phyloP scores from a whole-genome alignment of 2,113 vertebrate species.

The Xenopus laevis region DNA sequence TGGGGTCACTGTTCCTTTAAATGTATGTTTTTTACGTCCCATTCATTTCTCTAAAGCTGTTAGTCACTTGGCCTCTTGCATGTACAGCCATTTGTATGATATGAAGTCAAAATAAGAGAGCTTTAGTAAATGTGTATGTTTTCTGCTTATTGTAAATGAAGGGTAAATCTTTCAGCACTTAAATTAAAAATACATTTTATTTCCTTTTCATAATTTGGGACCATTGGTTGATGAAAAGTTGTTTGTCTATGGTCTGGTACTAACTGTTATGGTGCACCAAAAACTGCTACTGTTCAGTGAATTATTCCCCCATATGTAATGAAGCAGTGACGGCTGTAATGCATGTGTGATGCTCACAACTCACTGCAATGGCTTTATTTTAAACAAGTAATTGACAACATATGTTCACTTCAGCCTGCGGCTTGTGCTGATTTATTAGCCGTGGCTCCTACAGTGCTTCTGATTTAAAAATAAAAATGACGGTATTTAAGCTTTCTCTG shows the following conservation, averaged over 20 bases:
- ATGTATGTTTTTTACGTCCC: no score
- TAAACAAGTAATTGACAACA: conserved; percentile 16
- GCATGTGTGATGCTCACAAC: conserved; percentile 11
- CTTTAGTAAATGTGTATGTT: no score
- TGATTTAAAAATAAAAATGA: conserved; percentile 15
- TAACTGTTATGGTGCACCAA: neutral
- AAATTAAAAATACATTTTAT: no score
- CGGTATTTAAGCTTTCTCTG: conserved; percentile 14
- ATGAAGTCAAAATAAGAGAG: no score
- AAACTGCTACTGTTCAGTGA: conserved; percentile 8
- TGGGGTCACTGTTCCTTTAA: no score
- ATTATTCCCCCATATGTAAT: neutral
- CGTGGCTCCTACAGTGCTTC: conserved; percentile 17
- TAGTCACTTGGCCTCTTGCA: no score
- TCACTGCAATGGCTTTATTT: conserved; percentile 11
- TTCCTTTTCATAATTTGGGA: no score
- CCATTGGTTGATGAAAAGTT: no score
- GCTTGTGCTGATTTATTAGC: conserved; percentile 25
- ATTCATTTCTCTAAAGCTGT: no score
- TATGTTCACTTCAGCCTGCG: conserved; percentile 13
- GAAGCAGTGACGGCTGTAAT: conserved; percentile 12
- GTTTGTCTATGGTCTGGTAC: neutral
- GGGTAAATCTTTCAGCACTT: no score
- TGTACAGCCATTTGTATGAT: no score
- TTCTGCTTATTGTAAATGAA: no score